Percentiles rank a stretch among this genome's conserved stretches.
phyloP scores from a whole-genome alignment of 2,797 vertebrate genomes.

The Phataginus tetradactyla region DNA sequence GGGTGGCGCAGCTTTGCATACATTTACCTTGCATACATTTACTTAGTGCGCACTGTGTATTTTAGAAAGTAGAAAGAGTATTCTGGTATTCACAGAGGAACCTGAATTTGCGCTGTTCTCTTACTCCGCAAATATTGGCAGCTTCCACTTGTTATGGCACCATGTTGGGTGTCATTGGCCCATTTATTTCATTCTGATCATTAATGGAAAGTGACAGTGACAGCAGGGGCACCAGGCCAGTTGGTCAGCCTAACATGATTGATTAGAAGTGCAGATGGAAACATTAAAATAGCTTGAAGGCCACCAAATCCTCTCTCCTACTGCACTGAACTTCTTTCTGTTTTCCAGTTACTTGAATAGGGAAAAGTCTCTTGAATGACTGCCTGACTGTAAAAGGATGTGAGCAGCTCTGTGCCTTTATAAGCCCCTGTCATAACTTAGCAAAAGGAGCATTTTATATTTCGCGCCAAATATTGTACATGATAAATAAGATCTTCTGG shows the following conservation, averaged over 20 bases:
- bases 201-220: conserved; percentile 23
- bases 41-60: neutral
- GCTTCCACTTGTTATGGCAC: neutral
- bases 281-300: neutral
- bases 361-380: neutral
- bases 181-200: conserved; percentile 32
- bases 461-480: neutral
- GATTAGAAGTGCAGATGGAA: neutral
- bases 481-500: neutral
- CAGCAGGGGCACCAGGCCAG: neutral
- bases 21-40: no score
- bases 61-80: neutral
- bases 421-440: neutral
- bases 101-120: neutral
- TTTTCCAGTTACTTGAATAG: neutral
- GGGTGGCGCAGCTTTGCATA: no score
- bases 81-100: neutral
- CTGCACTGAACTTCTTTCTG: neutral
- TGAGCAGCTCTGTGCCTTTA: neutral
- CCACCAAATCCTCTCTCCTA: neutral
- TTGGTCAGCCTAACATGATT: neutral
- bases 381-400: rapidly evolving
- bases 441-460: neutral
- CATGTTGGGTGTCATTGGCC: neutral
- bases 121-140: neutral